These are phyloP conservation scores for Hypercompe scribonia DNA, from an alignment of 2,888 invertebrate genomes.

Conservation along the genomic window DNA sequence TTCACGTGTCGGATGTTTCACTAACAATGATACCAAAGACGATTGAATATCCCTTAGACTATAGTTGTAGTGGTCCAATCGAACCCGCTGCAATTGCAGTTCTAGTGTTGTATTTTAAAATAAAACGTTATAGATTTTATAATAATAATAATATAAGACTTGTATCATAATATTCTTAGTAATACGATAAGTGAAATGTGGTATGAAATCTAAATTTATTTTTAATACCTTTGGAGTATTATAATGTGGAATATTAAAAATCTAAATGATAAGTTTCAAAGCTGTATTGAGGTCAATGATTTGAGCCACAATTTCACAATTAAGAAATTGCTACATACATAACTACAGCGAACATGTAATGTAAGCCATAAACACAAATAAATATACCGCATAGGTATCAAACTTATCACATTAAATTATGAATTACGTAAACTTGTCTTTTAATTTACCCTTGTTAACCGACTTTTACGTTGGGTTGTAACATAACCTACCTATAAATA, in stretches of 20 bases:
- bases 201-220: conserved; percentile 75
- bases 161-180: conserved; percentile 79
- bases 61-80: conserved; percentile 64
- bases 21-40: conserved; percentile 86
- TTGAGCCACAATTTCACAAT: conserved; percentile 54
- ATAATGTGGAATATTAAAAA: conserved; percentile 53
- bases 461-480: background rate
- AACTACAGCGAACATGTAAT: conserved; percentile 72
- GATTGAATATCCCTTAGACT: conserved; percentile 83
- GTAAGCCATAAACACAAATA: conserved; percentile 77
- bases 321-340: conserved; percentile 64
- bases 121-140: conserved; percentile 78
- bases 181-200: conserved; percentile 67
- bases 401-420: conserved; percentile 84
- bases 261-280: conserved; percentile 36
- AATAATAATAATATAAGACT: conserved; percentile 73
- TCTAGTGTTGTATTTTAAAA: conserved; percentile 74
- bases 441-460: conserved; percentile 51
- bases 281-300: conserved; percentile 48
- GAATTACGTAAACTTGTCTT: conserved; percentile 67
- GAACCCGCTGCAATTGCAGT: conserved; percentile 63
- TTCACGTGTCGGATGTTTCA: conserved; percentile 70
- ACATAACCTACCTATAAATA: too few relatives aligned
- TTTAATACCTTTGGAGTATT: conserved; percentile 84
- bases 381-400: conserved; percentile 75